These are phyloP conservation scores for Orchestes rusci DNA, from an alignment of 2,888 invertebrate species.

Conservation along the genomic window DNA sequence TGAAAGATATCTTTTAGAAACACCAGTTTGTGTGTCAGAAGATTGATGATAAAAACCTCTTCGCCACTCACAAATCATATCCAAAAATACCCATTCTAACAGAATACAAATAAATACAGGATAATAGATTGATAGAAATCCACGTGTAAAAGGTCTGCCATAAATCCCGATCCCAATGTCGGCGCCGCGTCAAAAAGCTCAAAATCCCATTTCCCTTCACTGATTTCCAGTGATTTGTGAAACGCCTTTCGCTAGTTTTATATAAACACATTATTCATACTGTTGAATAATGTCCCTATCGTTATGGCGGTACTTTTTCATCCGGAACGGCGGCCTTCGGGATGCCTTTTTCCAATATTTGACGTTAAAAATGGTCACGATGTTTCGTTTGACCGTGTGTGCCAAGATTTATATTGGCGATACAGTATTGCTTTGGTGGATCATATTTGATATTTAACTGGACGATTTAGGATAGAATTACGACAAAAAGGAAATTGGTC, in stretches of 20 bases:
- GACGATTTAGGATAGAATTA: too few relatives aligned
- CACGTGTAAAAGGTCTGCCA: slow-evolving; percentile 16
- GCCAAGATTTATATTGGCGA: too few relatives aligned
- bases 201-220: slow-evolving; percentile 19
- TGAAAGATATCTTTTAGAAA: too few relatives aligned
- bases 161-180: slow-evolving; percentile 20
- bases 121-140: slow-evolving; percentile 15
- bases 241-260: slow-evolving; percentile 20
- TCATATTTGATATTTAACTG: too few relatives aligned
- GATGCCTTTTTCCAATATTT: slow-evolving; percentile 7
- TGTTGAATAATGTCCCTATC: slow-evolving; percentile 17
- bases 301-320: slow-evolving; percentile 17
- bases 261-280: slow-evolving; percentile 21
- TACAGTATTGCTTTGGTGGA: too few relatives aligned
- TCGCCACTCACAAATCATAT: too few relatives aligned
- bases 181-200: slow-evolving; percentile 18
- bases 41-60: too few relatives aligned
- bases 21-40: too few relatives aligned
- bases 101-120: too few relatives aligned
- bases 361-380: slow-evolving; percentile 4
- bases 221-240: slow-evolving; percentile 19
- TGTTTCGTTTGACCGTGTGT: slow-evolving; percentile 7
- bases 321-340: slow-evolving; percentile 5
- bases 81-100: too few relatives aligned
- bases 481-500: too few relatives aligned